These are phyloP conservation scores for Argyresthia albistria DNA, from an alignment of 2,888 invertebrate species.

Conservation along the genomic window DNA sequence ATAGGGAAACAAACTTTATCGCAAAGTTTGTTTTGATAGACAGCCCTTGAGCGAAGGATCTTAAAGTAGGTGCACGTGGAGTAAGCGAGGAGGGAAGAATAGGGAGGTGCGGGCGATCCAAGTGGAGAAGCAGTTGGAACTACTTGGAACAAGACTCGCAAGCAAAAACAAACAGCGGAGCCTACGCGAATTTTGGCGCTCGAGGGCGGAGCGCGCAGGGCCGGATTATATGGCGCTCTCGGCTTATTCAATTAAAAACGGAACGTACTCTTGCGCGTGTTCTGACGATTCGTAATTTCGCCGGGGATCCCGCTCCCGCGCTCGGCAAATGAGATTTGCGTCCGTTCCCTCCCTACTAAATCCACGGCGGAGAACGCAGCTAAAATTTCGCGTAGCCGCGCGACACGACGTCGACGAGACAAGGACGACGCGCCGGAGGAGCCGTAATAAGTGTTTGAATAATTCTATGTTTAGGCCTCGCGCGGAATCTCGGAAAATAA, in stretches of 20 bases:
- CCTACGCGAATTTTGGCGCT: conserved; percentile 36
- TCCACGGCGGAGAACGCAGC: not conserved
- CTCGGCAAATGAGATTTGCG: conserved; percentile 36
- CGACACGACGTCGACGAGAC: not conserved
- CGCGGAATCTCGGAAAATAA: not conserved
- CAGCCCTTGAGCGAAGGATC: not conserved
- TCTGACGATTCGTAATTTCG: conserved; percentile 36
- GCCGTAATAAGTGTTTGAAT: conserved; percentile 6
- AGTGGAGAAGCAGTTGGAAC: conserved; percentile 28
- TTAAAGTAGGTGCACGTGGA: conserved; percentile 3
- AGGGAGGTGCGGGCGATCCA: conserved; percentile 18
- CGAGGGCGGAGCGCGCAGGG: conserved; percentile 24
- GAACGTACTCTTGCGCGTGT: conserved; percentile 33
- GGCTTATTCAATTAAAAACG: conserved; percentile 55
- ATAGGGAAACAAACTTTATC: not conserved
- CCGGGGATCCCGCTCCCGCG: conserved; percentile 18
- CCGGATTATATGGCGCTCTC: conserved; percentile 48
- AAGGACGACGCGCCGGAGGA: no score
- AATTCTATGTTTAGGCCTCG: conserved; percentile 7
- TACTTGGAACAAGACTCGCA: conserved; percentile 24
- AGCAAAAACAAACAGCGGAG: conserved; percentile 36
- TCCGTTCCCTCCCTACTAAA: conserved; percentile 12
- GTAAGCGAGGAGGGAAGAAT: conserved; percentile 15
- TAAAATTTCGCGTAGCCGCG: conserved; percentile 6
- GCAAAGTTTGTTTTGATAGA: not conserved